These are phyloP conservation scores for Laterallus jamaicensis DNA, from an alignment of 2,113 vertebrate genomes.

Conservation along the genomic window DNA sequence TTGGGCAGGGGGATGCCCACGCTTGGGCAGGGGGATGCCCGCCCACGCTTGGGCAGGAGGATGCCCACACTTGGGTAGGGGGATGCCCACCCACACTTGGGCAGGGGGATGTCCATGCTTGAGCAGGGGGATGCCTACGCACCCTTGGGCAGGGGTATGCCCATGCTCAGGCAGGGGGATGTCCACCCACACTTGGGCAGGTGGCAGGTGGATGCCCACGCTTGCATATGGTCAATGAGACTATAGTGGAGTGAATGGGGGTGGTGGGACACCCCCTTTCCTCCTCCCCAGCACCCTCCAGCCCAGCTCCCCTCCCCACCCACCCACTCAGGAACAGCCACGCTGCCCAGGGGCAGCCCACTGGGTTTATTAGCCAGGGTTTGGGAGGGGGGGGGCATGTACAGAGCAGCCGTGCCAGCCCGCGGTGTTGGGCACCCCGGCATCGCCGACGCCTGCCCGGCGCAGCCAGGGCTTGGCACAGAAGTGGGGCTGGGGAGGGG, in stretches of 20 bases:
- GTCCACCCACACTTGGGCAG: background rate
- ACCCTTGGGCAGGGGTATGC: too few species aligned
- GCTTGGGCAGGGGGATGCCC: too few species aligned
- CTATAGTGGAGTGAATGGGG: fast-evolving
- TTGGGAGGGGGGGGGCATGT: background rate
- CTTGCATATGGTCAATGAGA: fast-evolving
- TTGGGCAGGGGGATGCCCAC: too few species aligned
- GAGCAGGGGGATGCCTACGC: too few species aligned
- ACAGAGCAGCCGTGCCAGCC: background rate
- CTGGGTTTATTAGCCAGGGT: background rate
- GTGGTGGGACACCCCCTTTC: too few species aligned
- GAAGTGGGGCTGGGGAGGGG: background rate
- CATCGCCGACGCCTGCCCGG: background rate
- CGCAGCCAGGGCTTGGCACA: conserved; percentile 14
- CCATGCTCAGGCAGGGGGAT: background rate
- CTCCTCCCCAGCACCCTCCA: too few species aligned
- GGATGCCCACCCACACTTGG: background rate
- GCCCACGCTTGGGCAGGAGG: too few species aligned
- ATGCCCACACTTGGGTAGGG: too few species aligned
- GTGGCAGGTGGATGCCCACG: background rate
- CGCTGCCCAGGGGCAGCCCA: background rate
- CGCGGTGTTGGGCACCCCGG: background rate
- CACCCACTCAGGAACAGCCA: background rate
- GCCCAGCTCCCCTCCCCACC: too few species aligned
- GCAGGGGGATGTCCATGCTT: too few species aligned